These are phyloP conservation scores for Ophthalmotilapia sp. DNA, from an alignment of 2,113 vertebrate genomes.

Conservation along the genomic window DNA sequence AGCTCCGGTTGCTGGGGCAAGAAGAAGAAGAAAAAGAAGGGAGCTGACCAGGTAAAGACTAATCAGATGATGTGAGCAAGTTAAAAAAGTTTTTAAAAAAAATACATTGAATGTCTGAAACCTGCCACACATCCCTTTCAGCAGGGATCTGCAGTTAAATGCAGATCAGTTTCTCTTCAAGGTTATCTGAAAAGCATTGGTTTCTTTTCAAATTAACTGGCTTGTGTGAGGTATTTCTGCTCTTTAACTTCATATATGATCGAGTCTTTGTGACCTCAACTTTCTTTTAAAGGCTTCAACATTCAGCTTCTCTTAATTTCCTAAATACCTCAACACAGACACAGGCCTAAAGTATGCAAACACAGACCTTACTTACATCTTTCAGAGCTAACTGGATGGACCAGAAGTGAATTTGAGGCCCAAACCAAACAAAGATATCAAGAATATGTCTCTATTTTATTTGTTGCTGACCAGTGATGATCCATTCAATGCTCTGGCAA, in stretches of 20 bases:
- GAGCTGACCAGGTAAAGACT: constrained; percentile 87
- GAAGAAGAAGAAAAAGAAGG: constrained; percentile 99
- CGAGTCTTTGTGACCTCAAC: background rate
- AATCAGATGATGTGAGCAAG: background rate
- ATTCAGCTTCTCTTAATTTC: background rate
- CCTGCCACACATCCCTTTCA: background rate
- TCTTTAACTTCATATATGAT: background rate
- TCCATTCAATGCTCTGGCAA: background rate
- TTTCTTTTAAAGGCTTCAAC: background rate
- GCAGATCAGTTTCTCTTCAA: background rate
- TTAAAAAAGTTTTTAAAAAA: rapidly evolving
- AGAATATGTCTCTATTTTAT: background rate
- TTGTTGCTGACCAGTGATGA: background rate
- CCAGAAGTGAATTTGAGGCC: background rate
- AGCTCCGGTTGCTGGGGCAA: constrained; percentile 99
- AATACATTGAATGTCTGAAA: background rate
- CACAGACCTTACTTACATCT: background rate
- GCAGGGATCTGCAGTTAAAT: constrained; percentile 8
- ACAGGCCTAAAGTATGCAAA: background rate
- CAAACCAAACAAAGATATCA: background rate
- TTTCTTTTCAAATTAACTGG: background rate
- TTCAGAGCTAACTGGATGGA: background rate
- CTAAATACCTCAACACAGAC: background rate
- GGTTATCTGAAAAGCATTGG: background rate
- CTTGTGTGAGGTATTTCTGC: background rate